These are phyloP conservation scores for Timema cristinae DNA, from an alignment of 2,888 invertebrate species.

Conservation along the genomic window DNA sequence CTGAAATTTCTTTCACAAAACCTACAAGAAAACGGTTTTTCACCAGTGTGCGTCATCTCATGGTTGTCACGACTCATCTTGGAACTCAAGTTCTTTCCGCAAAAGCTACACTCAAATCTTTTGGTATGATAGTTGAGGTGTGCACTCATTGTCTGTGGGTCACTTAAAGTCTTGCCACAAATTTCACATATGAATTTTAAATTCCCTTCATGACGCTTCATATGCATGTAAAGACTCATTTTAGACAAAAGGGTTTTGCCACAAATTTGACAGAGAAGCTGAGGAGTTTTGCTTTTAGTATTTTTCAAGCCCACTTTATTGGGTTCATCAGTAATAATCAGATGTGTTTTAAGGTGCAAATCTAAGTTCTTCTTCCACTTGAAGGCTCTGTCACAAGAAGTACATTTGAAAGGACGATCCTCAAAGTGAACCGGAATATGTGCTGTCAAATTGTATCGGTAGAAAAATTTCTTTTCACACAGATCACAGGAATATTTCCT, in stretches of 20 bases:
- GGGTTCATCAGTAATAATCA: not conserved
- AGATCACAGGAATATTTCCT: conserved; percentile 17
- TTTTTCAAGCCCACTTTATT: not conserved
- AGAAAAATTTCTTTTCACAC: conserved; percentile 23
- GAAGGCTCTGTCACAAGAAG: conserved; percentile 21
- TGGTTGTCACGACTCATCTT: conserved; percentile 23
- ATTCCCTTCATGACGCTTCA: conserved; percentile 47
- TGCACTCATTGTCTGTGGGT: conserved; percentile 44
- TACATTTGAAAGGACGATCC: conserved; percentile 22
- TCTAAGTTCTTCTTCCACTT: conserved; percentile 26
- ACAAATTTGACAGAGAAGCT: conserved; percentile 8
- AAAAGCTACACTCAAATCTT: conserved; percentile 21
- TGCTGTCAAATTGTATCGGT: conserved; percentile 14
- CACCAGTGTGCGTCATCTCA: conserved; percentile 26
- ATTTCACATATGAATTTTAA: conserved; percentile 7
- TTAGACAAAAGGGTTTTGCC: conserved; percentile 10
- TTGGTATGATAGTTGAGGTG: conserved; percentile 24
- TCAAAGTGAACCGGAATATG: conserved; percentile 24
- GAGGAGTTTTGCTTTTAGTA: not conserved
- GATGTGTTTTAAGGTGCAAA: conserved; percentile 17
- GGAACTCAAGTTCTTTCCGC: conserved; percentile 23
- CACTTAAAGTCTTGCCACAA: conserved; percentile 62
- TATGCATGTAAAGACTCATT: conserved; percentile 40
- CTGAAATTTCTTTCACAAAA: conserved; percentile 24
- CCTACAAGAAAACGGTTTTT: conserved; percentile 19